phyloP scores from a whole-genome alignment of 2,797 vertebrate species.

The Australoheros facetus region DNA sequence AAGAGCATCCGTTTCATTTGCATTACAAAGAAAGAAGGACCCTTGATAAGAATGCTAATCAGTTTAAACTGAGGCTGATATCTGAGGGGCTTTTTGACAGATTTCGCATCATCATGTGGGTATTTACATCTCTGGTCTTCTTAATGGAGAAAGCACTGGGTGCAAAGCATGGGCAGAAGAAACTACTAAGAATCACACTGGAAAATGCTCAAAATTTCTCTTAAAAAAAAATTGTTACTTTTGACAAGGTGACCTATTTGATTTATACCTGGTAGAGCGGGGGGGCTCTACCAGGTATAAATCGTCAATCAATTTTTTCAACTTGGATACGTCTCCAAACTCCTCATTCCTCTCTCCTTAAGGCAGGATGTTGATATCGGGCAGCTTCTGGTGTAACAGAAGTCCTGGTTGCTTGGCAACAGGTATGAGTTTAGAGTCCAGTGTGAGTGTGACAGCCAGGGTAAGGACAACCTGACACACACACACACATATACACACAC shows the following conservation, averaged over 20 bases:
- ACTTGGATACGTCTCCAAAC: conserved; percentile 50
- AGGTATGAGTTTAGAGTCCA: conserved; percentile 68
- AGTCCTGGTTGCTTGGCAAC: conserved; percentile 78
- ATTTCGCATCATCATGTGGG: conserved; percentile 3
- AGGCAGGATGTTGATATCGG: conserved; percentile 55
- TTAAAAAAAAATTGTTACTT: conserved; percentile 28
- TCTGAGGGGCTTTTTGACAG: not conserved
- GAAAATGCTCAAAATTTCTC: not conserved
- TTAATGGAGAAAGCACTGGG: not conserved
- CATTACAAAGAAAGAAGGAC: conserved; percentile 52
- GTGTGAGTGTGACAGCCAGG: conserved; percentile 68
- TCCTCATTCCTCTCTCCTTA: conserved; percentile 46
- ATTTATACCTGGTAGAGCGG: too few relatives aligned
- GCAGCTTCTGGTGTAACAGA: conserved; percentile 62
- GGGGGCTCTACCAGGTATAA: conserved; percentile 52
- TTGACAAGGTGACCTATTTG: conserved; percentile 31
- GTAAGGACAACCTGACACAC: conserved; percentile 62
- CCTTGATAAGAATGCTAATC: conserved; percentile 35
- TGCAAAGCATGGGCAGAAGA: not conserved
- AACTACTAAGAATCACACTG: not conserved
- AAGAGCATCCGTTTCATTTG: conserved; percentile 49
- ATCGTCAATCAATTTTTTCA: conserved; percentile 72
- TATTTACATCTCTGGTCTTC: conserved; percentile 13
- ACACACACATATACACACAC: conserved; percentile 25
- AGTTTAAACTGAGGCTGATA: conserved; percentile 12